phyloP scores from a whole-genome alignment of 1,140 invertebrate species.

The Rhyacophila brunnea region DNA sequence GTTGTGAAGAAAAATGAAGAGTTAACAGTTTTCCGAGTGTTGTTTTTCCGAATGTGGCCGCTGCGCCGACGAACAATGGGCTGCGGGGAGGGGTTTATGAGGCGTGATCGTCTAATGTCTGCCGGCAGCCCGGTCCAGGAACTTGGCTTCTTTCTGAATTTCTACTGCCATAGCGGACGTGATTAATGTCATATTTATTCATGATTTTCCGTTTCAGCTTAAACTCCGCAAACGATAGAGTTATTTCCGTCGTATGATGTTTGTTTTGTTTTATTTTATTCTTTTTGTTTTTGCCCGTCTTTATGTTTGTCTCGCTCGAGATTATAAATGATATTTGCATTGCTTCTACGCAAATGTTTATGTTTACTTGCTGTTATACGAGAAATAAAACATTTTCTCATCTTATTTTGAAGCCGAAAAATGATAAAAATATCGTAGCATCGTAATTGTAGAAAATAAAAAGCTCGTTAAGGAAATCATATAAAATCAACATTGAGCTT shows the following conservation, averaged over 20 bases:
- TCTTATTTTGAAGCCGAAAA: no score
- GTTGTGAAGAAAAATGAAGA: conserved; percentile 18
- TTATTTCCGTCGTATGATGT: no score
- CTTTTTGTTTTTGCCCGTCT: neutral
- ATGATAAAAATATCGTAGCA: no score
- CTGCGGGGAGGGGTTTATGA: conserved; percentile 27
- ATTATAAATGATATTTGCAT: conserved; percentile 17
- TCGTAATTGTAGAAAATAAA: no score
- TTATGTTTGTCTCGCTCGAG: neutral
- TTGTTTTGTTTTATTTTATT: neutral
- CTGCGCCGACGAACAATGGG: conserved; percentile 12
- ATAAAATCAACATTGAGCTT: no score
- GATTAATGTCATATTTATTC: conserved; percentile 35
- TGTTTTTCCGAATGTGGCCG: conserved; percentile 18
- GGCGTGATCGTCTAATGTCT: conserved; percentile 24
- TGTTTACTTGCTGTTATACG: no score
- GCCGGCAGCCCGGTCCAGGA: conserved; percentile 5
- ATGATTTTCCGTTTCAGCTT: conserved; percentile 25
- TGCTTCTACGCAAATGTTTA: neutral
- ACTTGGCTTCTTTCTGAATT: conserved; percentile 11
- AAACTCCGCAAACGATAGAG: no score
- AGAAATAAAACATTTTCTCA: no score
- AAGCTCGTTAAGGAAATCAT: no score
- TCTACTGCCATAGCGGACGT: conserved; percentile 20
- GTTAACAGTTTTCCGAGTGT: conserved; percentile 20